These are phyloP conservation scores for Physocephala rufipes DNA, from an alignment of 2,888 invertebrate species.

Conservation along the genomic window DNA sequence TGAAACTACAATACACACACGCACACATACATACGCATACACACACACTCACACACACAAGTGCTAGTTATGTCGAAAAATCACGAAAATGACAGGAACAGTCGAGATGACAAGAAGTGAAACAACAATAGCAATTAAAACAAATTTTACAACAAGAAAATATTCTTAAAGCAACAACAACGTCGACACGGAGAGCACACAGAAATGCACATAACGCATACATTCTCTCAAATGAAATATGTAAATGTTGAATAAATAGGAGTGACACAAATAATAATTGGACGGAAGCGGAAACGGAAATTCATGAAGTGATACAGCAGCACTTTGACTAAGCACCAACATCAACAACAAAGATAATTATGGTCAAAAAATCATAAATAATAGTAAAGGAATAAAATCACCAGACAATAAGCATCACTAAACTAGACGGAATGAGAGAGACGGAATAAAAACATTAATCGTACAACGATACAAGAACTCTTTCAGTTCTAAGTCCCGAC, in stretches of 20 bases:
- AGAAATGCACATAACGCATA: no score
- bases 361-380: conserved; percentile 1
- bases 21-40: background rate
- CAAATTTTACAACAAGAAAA: background rate
- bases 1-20: background rate
- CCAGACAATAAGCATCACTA: no score
- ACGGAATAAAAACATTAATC: background rate
- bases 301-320: conserved; percentile 18
- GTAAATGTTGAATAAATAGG: conserved; percentile 15
- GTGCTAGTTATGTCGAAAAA: background rate
- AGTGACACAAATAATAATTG: conserved; percentile 26
- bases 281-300: conserved; percentile 33
- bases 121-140: background rate
- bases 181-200: no score
- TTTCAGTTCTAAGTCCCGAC: no score
- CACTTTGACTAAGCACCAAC: conserved; percentile 21
- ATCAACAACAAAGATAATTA: conserved; percentile 9
- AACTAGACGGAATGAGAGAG: background rate
- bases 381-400: no score
- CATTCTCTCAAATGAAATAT: background rate
- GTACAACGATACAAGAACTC: no score
- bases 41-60: conserved; percentile 1
- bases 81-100: no score
- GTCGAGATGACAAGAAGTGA: background rate
- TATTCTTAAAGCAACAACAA: background rate